Percentiles rank a stretch among this genome's conserved stretches.
phyloP scores from a whole-genome alignment of 2,888 invertebrate genomes.

The Sphaerophoria rueppellii region DNA sequence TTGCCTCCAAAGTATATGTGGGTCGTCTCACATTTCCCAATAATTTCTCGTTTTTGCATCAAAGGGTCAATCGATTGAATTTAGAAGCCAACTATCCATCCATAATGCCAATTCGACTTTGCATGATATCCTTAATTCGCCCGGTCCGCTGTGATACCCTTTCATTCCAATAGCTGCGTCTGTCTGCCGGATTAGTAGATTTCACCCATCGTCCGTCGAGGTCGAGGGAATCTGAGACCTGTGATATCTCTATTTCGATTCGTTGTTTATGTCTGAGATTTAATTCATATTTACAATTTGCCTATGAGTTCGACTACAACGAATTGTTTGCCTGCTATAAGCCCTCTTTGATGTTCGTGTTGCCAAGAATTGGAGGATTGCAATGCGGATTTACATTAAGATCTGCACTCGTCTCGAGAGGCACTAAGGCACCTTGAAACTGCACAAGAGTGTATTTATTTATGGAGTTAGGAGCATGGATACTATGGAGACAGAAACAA shows the following conservation, averaged over 20 bases:
- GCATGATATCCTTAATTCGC: neutral
- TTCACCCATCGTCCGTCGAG: constrained; percentile 43
- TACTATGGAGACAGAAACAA: constrained; percentile 35
- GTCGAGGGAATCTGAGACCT: neutral
- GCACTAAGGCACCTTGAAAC: too few species aligned
- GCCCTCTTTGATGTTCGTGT: neutral
- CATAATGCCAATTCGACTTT: neutral
- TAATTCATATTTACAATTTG: constrained; percentile 71
- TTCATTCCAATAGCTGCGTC: neutral
- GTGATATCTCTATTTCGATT: constrained; percentile 68
- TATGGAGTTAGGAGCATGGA: constrained; percentile 43
- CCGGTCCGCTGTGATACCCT: neutral
- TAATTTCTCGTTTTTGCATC: constrained; percentile 33
- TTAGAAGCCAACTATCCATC: constrained; percentile 15
- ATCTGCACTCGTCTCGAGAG: constrained; percentile 21
- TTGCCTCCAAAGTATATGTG: constrained; percentile 31
- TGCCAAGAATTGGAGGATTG: neutral
- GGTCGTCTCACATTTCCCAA: constrained; percentile 44
- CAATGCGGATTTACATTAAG: constrained; percentile 42
- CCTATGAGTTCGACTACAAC: constrained; percentile 13
- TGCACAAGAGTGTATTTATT: neutral
- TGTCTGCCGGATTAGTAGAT: constrained; percentile 24
- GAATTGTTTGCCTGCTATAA: constrained; percentile 25
- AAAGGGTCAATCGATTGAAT: constrained; percentile 63
- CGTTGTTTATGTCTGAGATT: constrained; percentile 65